Base-by-base conservation (phyloP, 1,140 invertebrate genomes). In the Hyles euphorbiae region DNA sequence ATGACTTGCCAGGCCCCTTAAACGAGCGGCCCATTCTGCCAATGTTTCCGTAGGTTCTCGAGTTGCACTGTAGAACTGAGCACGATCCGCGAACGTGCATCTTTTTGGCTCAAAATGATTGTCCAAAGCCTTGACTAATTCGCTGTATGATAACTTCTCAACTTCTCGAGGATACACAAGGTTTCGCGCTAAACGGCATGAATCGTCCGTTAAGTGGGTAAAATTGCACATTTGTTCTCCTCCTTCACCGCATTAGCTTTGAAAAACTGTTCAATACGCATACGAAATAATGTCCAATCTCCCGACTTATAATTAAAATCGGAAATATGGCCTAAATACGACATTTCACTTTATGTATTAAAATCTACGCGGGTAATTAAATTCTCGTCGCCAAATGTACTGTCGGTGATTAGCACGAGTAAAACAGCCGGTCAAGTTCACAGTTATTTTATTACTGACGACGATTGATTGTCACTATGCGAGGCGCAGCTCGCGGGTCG, bases 1-100 rank as follows among this genome's bases (percentile, higher is more conserved):
- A 36, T 53, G 12, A 46, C 51, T 61, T 49, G 50, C 54, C 5
- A 61, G 44, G 8, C 60, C 55, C 46, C 60, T 34, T 34, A 61
- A 48, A 34, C 60, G 44, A 1, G 56, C 48, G 40, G 56, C 63
- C 63, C 63, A 65, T 22, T 65, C 63, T 40, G 46, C 36, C n/a
- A 65, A 46, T 7, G 47, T 11, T 54, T 65, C 58, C 40, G 52
- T 52, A 50, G 56, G 51, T 12, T 6, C 47, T 40, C 44, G 53
- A 1, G 10, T 61, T 9, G 63, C 63, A 3, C 47, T 48, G 36
- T 50, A 56, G 12, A 65, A 65, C 3, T 55, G 61, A 9, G 57
- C 58, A 46, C 54, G 57, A 22, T 65, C 58, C 10, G 40, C 63
- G 32, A 54, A 65, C 9, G 58, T 43, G 10, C 58, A 65, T 40